Base-by-base conservation (phyloP, 1,140 invertebrate species). In the Charaxes varanes region DNA sequence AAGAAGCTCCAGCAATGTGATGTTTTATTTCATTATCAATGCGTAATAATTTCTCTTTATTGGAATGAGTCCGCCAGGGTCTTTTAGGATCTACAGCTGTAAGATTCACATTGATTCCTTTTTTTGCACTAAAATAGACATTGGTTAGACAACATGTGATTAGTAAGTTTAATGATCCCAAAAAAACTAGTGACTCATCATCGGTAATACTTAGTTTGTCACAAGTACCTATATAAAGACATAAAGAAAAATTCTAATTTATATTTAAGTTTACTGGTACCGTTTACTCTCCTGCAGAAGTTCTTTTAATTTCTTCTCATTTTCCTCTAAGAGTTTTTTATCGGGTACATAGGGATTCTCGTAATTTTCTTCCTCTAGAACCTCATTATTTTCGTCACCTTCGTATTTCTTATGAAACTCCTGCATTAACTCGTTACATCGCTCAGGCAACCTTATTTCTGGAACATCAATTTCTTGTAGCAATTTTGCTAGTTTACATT, bases 271-370 rank as follows among this genome's bases (percentile, higher is more conserved):
- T 22, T 22, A 7, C 19, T 15, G n/a, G 6, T 5, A 53, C 62
- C 59, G 50, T 57, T 68, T 72, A 13, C 47, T 51, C 36, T 67
- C 60, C 10, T 17, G 17, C 1, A 69, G 17, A 4, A 80, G 34
- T 38, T 66, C 54, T 3, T 41, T 38, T 16, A 80, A 30, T 45
- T 78, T 78, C 13, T 47, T 59, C 27, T 73, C 69, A 42, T 60
- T 78, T 43, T 70, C 67, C 22, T 65, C 63, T 0, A 81, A 41
- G n/a, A 70, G 21, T 6, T 14, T 12, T 24, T 38, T 54, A 19
- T 79, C 65, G 0, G 61, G 62, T 11, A 62, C 51, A 22, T 77
- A 81, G 2, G 77, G 77, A 19, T 81, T 81, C 6, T 65, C 62
- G 12, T 54, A 48, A 3, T 31, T 15, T 22, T 48, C 47, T 1